phyloP scores from a whole-genome alignment of 2,888 invertebrate species.

The Hetaerina titia region DNA sequence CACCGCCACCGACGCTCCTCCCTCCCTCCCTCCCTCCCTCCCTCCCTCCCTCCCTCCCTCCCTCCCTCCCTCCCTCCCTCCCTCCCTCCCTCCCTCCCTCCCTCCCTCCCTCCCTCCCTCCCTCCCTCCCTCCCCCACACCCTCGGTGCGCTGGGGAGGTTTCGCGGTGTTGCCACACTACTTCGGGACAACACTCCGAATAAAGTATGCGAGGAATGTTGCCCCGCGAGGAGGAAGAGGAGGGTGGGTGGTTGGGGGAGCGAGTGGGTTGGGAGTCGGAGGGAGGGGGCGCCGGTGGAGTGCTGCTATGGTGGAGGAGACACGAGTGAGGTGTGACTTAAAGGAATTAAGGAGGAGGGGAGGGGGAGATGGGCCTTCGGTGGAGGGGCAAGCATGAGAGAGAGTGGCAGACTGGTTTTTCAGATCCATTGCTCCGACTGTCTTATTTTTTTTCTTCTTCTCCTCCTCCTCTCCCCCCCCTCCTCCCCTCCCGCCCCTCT shows the following conservation, averaged over 20 bases:
- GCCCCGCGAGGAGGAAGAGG: background rate
- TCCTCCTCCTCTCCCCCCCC: background rate
- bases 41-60: background rate
- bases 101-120: conserved; percentile 3
- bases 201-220: conserved; percentile 64
- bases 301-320: conserved; percentile 44
- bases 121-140: background rate
- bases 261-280: background rate
- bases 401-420: conserved; percentile 64
- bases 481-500: background rate
- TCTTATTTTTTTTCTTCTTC: background rate
- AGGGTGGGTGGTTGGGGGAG: background rate
- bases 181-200: conserved; percentile 64
- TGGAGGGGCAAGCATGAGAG: background rate
- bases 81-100: conserved; percentile 5
- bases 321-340: conserved; percentile 65
- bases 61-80: conserved; percentile 8
- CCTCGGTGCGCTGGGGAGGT: conserved; percentile 9
- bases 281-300: conserved; percentile 8
- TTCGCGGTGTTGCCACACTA: conserved; percentile 57
- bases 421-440: conserved; percentile 21
- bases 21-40: conserved; percentile 11
- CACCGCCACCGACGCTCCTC: background rate
- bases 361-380: background rate
- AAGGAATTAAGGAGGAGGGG: conserved; percentile 49